phyloP scores from a whole-genome alignment of 92 coral and sea anemone genomes.

The Umimayanthus kanabou region DNA sequence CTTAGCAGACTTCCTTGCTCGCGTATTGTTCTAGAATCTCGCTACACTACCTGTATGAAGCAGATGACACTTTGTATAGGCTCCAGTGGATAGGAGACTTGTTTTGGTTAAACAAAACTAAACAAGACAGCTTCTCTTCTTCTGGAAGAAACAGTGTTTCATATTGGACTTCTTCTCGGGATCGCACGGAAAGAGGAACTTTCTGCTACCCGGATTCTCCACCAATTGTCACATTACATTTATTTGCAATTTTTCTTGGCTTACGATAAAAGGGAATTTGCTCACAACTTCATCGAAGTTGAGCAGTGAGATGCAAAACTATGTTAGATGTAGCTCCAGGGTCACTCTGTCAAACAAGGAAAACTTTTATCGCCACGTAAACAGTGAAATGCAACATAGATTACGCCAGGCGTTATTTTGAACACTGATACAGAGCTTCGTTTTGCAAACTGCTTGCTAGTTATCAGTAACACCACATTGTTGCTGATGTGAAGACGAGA shows the following conservation, averaged over 20 bases:
- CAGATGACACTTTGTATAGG: not conserved
- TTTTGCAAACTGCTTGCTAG: not conserved
- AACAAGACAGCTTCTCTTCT: not conserved
- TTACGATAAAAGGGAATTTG: too few relatives aligned
- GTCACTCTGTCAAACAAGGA: not conserved
- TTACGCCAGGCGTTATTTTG: not conserved
- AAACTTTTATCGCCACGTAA: too few relatives aligned
- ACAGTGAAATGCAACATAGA: too few relatives aligned
- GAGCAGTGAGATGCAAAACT: not conserved
- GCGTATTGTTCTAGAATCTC: not conserved
- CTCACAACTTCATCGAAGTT: not conserved
- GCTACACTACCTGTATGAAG: not conserved
- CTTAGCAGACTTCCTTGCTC: not conserved
- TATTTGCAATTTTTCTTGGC: too few relatives aligned
- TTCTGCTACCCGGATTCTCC: too few relatives aligned
- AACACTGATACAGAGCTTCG: not conserved
- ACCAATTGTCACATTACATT: too few relatives aligned
- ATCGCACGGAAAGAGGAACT: not conserved
- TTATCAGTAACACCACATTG: not conserved
- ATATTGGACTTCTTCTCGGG: not conserved
- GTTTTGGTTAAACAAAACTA: too few relatives aligned
- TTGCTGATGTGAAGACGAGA: not conserved
- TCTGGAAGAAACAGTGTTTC: not conserved
- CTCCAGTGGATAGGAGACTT: too few relatives aligned
- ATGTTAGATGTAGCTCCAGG: not conserved